These are phyloP conservation scores for Eretmocerus hayati DNA, from an alignment of 2,888 invertebrate species.

Conservation along the genomic window DNA sequence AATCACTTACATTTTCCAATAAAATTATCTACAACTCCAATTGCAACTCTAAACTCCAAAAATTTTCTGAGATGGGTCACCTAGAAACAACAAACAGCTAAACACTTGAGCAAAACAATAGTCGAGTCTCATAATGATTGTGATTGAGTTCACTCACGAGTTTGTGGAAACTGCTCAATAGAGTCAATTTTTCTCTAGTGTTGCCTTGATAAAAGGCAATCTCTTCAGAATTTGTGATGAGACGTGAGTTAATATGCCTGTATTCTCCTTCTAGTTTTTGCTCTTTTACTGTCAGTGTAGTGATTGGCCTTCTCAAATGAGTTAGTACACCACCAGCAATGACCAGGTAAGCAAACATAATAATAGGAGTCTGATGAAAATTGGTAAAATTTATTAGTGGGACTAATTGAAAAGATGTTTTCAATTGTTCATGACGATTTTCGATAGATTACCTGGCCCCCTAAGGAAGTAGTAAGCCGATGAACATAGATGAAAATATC, in stretches of 20 bases:
- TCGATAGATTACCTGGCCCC: constrained; percentile 55
- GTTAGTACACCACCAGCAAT: constrained; percentile 83
- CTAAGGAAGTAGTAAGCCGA: constrained; percentile 77
- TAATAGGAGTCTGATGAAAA: constrained; percentile 67
- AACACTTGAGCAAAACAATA: too few relatives aligned
- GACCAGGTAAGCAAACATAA: constrained; percentile 82
- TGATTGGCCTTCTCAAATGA: constrained; percentile 77
- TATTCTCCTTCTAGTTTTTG: constrained; percentile 98
- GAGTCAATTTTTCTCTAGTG: constrained; percentile 77
- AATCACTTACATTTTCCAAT: constrained; percentile 81
- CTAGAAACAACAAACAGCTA: constrained; percentile 48
- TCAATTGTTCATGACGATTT: constrained; percentile 7
- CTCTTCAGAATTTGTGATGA: constrained; percentile 97
- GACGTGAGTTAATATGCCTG: constrained; percentile 89
- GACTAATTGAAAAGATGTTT: too few relatives aligned
- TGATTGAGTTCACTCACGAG: constrained; percentile 49
- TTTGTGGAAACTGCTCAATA: constrained; percentile 83
- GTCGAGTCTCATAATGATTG: too few relatives aligned
- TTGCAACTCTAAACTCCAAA: constrained; percentile 79
- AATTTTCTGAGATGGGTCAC: constrained; percentile 78
- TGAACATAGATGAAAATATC: constrained; percentile 94
- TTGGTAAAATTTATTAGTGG: constrained; percentile 1
- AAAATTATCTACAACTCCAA: constrained; percentile 94
- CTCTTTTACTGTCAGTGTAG: constrained; percentile 82
- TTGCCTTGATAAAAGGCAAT: constrained; percentile 79